phyloP scores from a whole-genome alignment of 2,797 vertebrate genomes.

The Babyrousa celebensis region DNA sequence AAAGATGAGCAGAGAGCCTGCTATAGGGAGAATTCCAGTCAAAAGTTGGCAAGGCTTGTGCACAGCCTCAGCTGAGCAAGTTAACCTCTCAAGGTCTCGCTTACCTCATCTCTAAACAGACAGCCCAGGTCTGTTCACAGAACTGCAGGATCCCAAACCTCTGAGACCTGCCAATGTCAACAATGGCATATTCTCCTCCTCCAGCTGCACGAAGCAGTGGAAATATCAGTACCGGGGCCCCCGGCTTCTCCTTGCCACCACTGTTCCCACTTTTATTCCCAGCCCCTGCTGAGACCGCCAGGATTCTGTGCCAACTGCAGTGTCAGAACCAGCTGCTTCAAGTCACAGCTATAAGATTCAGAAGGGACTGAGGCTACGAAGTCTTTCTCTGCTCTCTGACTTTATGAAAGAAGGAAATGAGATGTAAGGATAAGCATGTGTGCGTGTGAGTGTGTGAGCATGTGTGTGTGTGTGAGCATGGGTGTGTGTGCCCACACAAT shows the following conservation, averaged over 20 bases:
- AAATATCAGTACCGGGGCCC: not conserved
- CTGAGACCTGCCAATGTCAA: not conserved
- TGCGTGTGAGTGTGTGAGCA: too few species aligned
- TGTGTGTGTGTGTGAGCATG: too few species aligned
- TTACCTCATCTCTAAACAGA: not conserved
- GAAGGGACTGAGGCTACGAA: not conserved
- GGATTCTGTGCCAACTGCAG: not conserved
- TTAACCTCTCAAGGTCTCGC: not conserved
- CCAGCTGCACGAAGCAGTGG: not conserved
- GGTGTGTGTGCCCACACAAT: rapidly evolving
- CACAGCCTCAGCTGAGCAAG: not conserved
- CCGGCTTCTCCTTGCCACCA: not conserved
- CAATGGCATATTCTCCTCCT: not conserved
- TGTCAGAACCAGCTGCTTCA: not conserved
- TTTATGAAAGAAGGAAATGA: not conserved
- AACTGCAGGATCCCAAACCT: not conserved
- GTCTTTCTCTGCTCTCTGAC: not conserved
- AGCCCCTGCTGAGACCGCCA: not conserved
- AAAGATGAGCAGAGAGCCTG: not conserved
- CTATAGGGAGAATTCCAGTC: too few species aligned
- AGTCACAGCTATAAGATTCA: not conserved
- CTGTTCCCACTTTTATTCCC: rapidly evolving
- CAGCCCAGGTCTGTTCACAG: not conserved
- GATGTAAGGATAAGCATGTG: not conserved
- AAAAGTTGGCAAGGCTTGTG: not conserved